Conservation (phyloP, 2,888 invertebrate species). For the Lepidonotus clava region DNA sequence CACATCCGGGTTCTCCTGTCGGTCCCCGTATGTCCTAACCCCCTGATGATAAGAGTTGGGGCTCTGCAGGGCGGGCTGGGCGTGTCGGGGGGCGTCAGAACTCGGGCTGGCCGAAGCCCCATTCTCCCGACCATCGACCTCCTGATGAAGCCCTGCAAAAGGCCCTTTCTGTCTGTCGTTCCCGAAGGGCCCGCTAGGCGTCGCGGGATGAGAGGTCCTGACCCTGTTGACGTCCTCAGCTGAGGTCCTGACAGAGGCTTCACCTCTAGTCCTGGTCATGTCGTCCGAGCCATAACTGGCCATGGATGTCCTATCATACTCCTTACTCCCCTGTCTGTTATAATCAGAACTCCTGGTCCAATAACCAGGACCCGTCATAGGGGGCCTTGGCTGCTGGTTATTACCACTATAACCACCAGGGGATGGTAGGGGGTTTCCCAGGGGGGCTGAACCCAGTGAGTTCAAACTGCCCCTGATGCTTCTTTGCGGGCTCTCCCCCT, state of each 20-base stretch:
- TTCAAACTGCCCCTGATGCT: no score
- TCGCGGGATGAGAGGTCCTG: no score
- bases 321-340: background rate
- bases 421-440: no score
- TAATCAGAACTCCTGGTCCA: no score
- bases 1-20: background rate
- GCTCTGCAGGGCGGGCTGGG: background rate
- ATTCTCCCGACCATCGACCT: background rate
- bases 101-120: background rate
- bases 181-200: no score
- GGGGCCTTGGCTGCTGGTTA: no score
- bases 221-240: no score
- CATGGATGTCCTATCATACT: background rate
- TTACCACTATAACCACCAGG: no score
- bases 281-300: background rate
- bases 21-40: background rate
- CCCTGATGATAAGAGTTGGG: no score
- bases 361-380: background rate
- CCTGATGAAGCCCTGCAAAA: background rate
- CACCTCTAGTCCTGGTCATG: background rate
- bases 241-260: background rate
- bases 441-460: no score
- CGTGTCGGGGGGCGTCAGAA: background rate
- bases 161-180: no score
- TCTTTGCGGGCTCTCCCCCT: no score